Evolutionary conservation across 2,113 vertebrate species (phyloP), one percentile per base, ranked within the genome.

Genomic region (Orientallactaga bullata): DNA sequence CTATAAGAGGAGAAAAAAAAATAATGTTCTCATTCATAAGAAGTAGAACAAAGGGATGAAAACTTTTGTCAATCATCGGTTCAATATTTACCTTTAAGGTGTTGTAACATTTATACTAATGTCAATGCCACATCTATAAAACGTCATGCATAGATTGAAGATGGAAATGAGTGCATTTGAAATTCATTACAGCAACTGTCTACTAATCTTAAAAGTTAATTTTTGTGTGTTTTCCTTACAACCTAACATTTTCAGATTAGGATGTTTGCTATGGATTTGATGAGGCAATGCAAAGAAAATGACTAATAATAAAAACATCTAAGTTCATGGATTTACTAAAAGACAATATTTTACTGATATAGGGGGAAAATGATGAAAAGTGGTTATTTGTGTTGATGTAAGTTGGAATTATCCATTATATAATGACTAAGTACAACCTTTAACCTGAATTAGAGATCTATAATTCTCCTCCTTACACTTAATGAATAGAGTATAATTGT

Each of bases 161-260:
- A 71, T 68, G 23, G 20, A 80, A 20, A 84, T 66, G 47, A 94
- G 2, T 23, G 73, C 35, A 35, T 39, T 85, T 80, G 55, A 58
- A 85, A 30, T 9, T 83, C 18, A 24, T n/a, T 89, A 10, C 58
- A 66, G 42, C 21, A 65, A 39, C 18, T 15, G 2, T 95, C 37
- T 77, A 42, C 2, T 28, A 13, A 71, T 65, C 37, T 86, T 66
- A 42, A 21, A 82, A 30, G 3, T 65, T 94, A 85, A 63, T 8
- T 72, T 88, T 78, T 30, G 12, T 66, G 3, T 90, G 60, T 91
- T 20, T 55, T 85, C 17, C 37, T 71, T 88, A 30, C 17, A 93
- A 77, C 30, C n/a, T 88, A 55, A 13, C 78, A 79, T 61, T 92
- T 94, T n/a, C 63, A 77, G n/a, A 23, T 76, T 91, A 68, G 42